Evolutionary conservation across 2,113 vertebrate species (phyloP).

Genomic region (Cairina moschata): DNA sequence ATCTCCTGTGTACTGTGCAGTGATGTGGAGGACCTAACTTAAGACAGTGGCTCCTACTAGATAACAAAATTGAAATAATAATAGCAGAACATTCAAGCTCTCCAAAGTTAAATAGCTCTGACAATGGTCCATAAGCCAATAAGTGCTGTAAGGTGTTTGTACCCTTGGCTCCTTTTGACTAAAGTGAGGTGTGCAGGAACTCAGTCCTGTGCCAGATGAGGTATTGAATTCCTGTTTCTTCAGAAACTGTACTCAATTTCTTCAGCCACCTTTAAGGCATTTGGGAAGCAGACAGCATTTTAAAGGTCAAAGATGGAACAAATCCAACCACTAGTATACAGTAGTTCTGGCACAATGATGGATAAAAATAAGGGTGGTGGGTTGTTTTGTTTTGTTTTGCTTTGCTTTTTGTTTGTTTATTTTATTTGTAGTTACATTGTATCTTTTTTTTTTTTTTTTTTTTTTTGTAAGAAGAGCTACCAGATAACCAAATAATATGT

Average conservation of each 20-base stretch:
- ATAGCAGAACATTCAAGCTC: not conserved
- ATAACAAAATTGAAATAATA: not conserved
- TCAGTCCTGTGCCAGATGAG: not conserved
- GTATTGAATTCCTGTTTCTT: not conserved
- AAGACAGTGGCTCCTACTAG: not conserved
- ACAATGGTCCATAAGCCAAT: not conserved
- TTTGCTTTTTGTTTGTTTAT: no score
- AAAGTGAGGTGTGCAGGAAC: not conserved
- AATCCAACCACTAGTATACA: not conserved
- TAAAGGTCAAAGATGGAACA: not conserved
- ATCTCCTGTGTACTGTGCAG: fast-evolving
- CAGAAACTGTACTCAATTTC: not conserved
- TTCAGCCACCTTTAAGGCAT: not conserved
- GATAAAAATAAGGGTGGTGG: not conserved
- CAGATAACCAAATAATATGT: not conserved
- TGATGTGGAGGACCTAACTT: fast-evolving
- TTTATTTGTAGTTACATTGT: not conserved
- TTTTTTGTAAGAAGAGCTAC: not conserved
- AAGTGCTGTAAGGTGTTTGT: not conserved
- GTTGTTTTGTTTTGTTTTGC: no score
- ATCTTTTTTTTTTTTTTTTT: not conserved
- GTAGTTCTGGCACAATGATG: not conserved
- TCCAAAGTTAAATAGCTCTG: not conserved
- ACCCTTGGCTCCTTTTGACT: not conserved
- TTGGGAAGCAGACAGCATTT: not conserved